Conservation (phyloP, 1,140 invertebrate genomes). For the Papilio helenus region DNA sequence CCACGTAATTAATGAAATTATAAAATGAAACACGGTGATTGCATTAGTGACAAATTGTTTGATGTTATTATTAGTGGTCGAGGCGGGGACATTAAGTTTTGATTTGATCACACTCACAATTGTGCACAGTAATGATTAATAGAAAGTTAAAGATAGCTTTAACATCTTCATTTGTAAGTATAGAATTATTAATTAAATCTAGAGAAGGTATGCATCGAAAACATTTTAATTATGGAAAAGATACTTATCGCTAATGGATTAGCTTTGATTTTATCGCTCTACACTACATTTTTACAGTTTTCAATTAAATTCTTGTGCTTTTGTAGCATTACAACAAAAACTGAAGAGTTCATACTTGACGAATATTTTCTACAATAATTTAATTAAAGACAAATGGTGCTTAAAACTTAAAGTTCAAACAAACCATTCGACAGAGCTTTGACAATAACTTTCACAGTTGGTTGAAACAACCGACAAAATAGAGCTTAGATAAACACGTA, state of each 20-base stretch:
- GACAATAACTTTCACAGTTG: neutral
- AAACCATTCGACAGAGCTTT: neutral
- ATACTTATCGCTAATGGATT: neutral
- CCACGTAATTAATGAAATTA: slow-evolving; percentile 53
- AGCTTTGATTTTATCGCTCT: neutral
- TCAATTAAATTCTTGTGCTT: neutral
- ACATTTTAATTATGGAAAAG: neutral
- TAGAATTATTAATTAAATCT: neutral
- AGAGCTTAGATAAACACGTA: neutral
- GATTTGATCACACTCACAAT: slow-evolving; percentile 7
- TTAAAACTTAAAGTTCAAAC: neutral
- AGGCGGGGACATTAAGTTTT: slow-evolving; percentile 10
- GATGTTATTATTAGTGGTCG: slow-evolving; percentile 40
- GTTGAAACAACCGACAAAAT: neutral
- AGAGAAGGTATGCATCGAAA: neutral
- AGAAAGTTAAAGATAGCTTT: slow-evolving; percentile 6
- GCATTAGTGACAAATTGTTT: slow-evolving; percentile 54
- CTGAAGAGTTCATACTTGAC: neutral
- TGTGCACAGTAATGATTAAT: slow-evolving; percentile 19
- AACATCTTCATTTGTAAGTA: neutral
- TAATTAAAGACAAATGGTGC: neutral
- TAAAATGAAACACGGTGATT: slow-evolving; percentile 51
- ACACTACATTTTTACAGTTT: neutral
- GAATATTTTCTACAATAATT: no score
- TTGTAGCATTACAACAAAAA: neutral